Evolutionary conservation across 2,797 vertebrate genomes (phyloP).

Genomic region (Oreochromis mossambicus): DNA sequence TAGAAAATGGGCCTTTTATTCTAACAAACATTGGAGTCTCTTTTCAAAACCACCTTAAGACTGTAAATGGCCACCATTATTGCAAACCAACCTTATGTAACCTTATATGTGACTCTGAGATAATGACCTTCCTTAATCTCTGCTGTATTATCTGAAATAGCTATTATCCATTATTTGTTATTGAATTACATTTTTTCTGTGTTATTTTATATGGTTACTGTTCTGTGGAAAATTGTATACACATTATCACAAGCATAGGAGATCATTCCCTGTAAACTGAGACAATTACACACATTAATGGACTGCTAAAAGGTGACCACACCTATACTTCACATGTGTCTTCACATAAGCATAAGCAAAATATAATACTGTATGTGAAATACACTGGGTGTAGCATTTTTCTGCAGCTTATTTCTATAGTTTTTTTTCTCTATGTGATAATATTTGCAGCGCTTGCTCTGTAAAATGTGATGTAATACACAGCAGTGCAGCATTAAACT

Average conservation of each 20-base stretch:
- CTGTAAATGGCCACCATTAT: not conserved
- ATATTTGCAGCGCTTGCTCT: slow-evolving; percentile 23
- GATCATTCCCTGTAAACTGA: not conserved
- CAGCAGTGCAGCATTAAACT: slow-evolving; percentile 42
- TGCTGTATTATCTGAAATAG: not conserved
- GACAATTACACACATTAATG: not conserved
- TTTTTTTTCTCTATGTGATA: not conserved
- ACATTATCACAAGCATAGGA: not conserved
- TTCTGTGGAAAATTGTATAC: not conserved
- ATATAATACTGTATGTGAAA: not conserved
- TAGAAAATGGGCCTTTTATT: not conserved
- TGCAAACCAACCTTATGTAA: not conserved
- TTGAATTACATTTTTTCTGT: not conserved
- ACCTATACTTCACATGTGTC: not conserved
- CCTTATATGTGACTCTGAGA: not conserved
- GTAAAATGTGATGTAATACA: slow-evolving; percentile 53
- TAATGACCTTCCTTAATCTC: not conserved
- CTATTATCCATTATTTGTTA: not conserved
- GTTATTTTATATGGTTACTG: not conserved
- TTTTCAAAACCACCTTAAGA: not conserved
- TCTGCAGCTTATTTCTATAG: slow-evolving; percentile 9
- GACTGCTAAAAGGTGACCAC: not conserved
- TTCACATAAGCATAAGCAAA: not conserved
- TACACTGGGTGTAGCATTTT: slow-evolving; percentile 23
- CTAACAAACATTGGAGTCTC: not conserved